Base-by-base conservation (phyloP, 2,888 invertebrate genomes). In the Anorthoa munda region DNA sequence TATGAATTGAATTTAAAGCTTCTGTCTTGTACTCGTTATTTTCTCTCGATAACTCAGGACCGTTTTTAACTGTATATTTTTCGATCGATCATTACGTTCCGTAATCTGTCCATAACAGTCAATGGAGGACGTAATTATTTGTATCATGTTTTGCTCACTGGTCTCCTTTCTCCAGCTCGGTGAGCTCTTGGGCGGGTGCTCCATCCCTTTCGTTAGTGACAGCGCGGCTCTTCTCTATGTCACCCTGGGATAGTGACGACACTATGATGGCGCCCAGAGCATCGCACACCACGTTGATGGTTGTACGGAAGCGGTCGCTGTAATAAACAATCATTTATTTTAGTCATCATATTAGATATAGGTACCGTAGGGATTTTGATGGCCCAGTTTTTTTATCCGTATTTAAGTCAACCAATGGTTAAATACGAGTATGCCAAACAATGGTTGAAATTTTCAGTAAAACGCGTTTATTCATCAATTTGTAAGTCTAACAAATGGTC, bases 261-360 rank as follows among this genome's bases (percentile, higher is more conserved):
- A 99, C 99, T 69, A 99, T 97, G 74, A 98, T 98, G 60, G 99
- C 99, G 58, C 99, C 99, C 76, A 99, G 95, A 17, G 99, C 98
- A 93, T 99, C 99, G 88, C 99, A 99, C 93, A 99, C 97, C 50
- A 99, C 99, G 94, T 99, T 99, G 88, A 99, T 97, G 90, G 98
- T 98, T 90, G 99, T 97, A 92, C 98, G 97, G 97, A 98, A 98
- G 86, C 98, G 98, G 94, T 98, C 98, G 78, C 98, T 98, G 93
- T 39, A 96, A 95, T 45, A 9, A 45, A 60, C 15, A 45, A 17
- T 39, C 11, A n/a, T n/a, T 0, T 45, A 51, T 23, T 63, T 21
- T 11, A 46, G 9, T 17, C 15, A 46, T 2, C 23, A 17, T 45
- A 18, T 2, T 15, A 58, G 4, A 21, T 39, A 9, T 9, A 31